A percentile compares a stretch with the other conserved stretches of the same genome.
Conservation (phyloP, 2,797 vertebrate genomes). For the Lutjanus argentimaculatus region DNA sequence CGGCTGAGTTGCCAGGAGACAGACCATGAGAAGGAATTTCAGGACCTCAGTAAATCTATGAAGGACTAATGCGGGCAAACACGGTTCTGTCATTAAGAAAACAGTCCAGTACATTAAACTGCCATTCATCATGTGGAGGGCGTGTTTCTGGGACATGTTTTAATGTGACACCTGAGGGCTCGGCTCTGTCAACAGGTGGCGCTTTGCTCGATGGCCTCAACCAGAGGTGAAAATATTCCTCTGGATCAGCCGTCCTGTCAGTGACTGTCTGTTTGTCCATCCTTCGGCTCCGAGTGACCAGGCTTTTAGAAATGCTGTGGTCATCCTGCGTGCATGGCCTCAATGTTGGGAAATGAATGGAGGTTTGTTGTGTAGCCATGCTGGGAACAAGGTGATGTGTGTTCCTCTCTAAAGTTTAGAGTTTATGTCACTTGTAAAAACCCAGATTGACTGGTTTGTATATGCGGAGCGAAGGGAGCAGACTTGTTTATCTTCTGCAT, state of each 20-base stretch:
- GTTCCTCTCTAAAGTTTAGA: constrained; percentile 72
- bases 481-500: constrained; percentile 77
- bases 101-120: constrained; percentile 74
- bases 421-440: constrained; percentile 81
- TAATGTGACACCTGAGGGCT: constrained; percentile 42
- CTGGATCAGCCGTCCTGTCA: constrained; percentile 45
- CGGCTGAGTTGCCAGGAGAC: constrained; percentile 76
- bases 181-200: constrained; percentile 62
- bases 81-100: constrained; percentile 56
- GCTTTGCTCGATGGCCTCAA: constrained; percentile 26
- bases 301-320: constrained; percentile 75
- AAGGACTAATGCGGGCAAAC: constrained; percentile 71
- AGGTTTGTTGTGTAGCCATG: constrained; percentile 73
- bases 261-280: constrained; percentile 67
- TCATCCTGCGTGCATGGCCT: constrained; percentile 76
- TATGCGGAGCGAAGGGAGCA: constrained; percentile 53
- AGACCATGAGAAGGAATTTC: constrained; percentile 77
- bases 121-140: constrained; percentile 55
- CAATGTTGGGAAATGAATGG: constrained; percentile 78
- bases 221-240: constrained; percentile 40
- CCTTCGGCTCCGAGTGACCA: constrained; percentile 55
- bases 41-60: constrained; percentile 74
- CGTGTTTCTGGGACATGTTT: constrained; percentile 41
- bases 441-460: constrained; percentile 70
- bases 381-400: constrained; percentile 72